These are phyloP conservation scores for Apotomis capreana DNA, from an alignment of 2,888 invertebrate genomes.

Conservation along the genomic window DNA sequence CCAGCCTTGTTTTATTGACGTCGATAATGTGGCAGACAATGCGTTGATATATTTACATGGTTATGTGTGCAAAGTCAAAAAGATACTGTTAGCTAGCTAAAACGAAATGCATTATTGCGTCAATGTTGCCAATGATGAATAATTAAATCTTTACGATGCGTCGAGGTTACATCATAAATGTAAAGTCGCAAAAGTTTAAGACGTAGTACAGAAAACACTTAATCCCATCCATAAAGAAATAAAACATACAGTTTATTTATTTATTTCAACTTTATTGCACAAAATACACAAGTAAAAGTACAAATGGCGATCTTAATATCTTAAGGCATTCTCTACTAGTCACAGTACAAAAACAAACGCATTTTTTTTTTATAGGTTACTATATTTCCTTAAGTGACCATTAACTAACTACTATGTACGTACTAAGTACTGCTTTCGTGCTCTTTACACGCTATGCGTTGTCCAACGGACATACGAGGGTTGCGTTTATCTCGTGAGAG, in stretches of 20 bases:
- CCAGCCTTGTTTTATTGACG: conserved; percentile 59
- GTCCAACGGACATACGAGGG: too few relatives aligned
- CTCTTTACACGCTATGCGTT: too few relatives aligned
- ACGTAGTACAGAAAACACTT: background rate
- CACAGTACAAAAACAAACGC: too few relatives aligned
- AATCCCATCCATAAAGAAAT: background rate
- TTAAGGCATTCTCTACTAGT: too few relatives aligned
- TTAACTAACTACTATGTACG: too few relatives aligned
- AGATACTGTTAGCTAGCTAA: background rate
- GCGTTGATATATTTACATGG: conserved; percentile 25
- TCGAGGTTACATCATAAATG: conserved; percentile 4
- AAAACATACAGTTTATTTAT: background rate
- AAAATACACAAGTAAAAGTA: too few relatives aligned
- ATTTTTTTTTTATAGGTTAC: too few relatives aligned
- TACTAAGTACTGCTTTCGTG: too few relatives aligned
- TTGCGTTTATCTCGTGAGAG: too few relatives aligned
- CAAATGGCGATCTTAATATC: too few relatives aligned
- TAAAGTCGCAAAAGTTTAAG: conserved; percentile 11
- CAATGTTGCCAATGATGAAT: background rate
- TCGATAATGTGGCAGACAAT: conserved; percentile 41
- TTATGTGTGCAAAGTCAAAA: conserved; percentile 8
- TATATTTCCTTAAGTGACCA: too few relatives aligned
- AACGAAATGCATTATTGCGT: background rate
- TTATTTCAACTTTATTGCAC: too few relatives aligned
- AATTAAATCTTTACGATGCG: conserved; percentile 6